Evolutionary conservation across 2,797 vertebrate species (phyloP).

Genomic region (Nothura maculosa): DNA sequence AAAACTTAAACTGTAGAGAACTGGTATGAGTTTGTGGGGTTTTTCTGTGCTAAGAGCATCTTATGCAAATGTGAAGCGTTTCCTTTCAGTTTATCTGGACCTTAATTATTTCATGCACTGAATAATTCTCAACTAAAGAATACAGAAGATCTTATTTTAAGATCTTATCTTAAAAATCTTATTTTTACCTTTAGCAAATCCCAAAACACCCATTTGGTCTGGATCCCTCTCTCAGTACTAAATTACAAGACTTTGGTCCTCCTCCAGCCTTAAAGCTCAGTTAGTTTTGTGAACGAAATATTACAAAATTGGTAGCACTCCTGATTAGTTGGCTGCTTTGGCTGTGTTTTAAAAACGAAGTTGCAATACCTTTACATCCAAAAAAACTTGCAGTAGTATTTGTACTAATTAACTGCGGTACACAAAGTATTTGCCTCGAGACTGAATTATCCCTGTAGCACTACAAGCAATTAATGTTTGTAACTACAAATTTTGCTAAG

Average conservation of each 20-base stretch:
- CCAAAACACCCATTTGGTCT: neutral
- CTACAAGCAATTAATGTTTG: slow-evolving; percentile 29
- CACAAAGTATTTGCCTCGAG: slow-evolving; percentile 12
- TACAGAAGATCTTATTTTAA: neutral
- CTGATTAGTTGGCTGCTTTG: neutral
- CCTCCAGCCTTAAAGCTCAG: neutral
- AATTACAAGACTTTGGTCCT: neutral
- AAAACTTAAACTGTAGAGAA: neutral
- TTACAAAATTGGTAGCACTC: neutral
- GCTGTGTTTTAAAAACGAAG: neutral
- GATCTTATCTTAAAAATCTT: too few species aligned
- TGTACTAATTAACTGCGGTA: neutral
- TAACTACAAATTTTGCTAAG: slow-evolving; percentile 2
- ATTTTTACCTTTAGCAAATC: neutral
- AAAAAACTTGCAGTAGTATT: neutral
- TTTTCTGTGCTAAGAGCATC: neutral
- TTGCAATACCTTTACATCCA: neutral
- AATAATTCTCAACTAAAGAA: neutral
- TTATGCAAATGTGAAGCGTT: neutral
- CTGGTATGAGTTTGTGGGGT: neutral
- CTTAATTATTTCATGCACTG: neutral
- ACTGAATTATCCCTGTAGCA: slow-evolving; percentile 9
- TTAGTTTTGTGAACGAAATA: neutral
- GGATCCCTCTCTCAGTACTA: neutral
- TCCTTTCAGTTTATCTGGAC: neutral